Percentiles rank a stretch among this genome's conserved stretches.
These are phyloP conservation scores for Psittacula derbiana DNA, from an alignment of 2,797 vertebrate species.

Conservation along the genomic window DNA sequence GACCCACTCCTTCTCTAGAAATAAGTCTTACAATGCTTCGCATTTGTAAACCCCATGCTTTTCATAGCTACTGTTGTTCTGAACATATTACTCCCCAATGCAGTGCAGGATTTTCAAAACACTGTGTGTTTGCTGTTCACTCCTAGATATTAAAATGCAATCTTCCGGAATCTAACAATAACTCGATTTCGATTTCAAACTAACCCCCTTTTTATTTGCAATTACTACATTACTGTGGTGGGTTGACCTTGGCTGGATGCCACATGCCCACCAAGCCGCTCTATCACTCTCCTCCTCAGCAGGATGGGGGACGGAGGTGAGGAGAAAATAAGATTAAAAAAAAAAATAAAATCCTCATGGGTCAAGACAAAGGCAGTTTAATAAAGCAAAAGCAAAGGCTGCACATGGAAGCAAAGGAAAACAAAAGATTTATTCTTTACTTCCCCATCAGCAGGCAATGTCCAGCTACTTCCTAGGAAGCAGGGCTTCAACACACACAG, in stretches of 20 bases:
- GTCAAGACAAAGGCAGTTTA: neutral
- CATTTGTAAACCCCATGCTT: neutral
- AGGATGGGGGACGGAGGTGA: neutral
- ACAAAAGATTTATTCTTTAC: neutral
- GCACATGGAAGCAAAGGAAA: neutral
- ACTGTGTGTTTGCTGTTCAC: neutral
- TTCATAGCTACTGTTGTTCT: neutral
- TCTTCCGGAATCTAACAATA: neutral
- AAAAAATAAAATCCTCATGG: neutral
- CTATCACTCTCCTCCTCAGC: neutral
- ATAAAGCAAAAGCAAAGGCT: neutral
- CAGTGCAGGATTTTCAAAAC: neutral
- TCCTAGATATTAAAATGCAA: neutral
- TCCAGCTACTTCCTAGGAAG: neutral
- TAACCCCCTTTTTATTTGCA: neutral
- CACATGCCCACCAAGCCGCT: neutral
- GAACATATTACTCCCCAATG: neutral
- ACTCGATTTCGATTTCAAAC: neutral
- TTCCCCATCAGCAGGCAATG: neutral
- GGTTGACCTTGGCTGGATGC: neutral
- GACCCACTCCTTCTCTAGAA: neutral
- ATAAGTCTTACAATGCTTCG: neutral
- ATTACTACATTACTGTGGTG: neutral
- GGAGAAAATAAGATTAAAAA: neutral
- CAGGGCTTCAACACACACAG: neutral